Conservation (phyloP, 2,888 invertebrate genomes). For the Creontiades dilutus region DNA sequence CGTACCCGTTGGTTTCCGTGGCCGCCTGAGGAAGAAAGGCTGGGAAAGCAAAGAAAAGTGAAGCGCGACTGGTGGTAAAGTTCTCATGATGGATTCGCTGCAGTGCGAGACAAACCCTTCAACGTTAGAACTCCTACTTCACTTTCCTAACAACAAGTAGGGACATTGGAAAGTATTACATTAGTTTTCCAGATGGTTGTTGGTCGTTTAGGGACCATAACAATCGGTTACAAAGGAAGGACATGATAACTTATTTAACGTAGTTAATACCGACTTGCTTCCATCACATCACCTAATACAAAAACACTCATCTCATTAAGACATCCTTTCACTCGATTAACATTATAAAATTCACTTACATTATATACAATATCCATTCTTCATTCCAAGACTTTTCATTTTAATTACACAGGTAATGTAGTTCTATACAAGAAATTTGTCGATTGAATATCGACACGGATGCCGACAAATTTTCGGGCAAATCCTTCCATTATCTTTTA, state of each 20-base stretch:
- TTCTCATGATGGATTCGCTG: no score
- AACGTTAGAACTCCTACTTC: no score
- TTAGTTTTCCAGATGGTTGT: no score
- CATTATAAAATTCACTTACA: background rate
- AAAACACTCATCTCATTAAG: background rate
- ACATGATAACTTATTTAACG: background rate
- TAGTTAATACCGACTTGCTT: background rate
- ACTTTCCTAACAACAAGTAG: no score
- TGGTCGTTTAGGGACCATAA: no score
- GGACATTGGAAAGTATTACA: no score
- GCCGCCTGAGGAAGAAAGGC: no score
- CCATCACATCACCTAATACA: background rate
- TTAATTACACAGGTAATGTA: background rate
- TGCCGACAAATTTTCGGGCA: background rate
- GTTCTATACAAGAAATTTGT: background rate
- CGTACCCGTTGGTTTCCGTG: background rate
- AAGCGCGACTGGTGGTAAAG: no score
- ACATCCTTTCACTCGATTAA: background rate
- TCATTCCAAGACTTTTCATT: background rate
- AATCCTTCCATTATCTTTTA: background rate
- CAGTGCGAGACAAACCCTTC: no score
- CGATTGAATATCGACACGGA: background rate
- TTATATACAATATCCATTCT: background rate
- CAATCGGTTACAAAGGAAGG: background rate
- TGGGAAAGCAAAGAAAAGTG: no score